phyloP scores from a whole-genome alignment of 2,797 vertebrate species.

The Astyanax mexicanus region DNA sequence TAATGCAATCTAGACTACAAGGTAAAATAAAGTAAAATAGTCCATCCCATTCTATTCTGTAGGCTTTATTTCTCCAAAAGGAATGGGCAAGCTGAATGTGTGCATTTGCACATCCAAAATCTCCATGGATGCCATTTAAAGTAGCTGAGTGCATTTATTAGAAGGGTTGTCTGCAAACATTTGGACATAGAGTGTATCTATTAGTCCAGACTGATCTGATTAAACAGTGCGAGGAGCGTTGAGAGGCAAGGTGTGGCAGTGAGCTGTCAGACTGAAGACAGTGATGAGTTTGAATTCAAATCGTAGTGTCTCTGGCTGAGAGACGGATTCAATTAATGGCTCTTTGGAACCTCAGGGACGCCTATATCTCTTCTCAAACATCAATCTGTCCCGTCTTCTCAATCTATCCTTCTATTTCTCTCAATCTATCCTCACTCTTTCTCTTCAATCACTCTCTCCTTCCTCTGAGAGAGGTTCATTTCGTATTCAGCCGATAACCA shows the following conservation, averaged over 20 bases:
- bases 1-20: too few species aligned
- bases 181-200: too few species aligned
- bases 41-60: too few species aligned
- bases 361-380: conserved; percentile 57
- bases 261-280: conserved; percentile 12
- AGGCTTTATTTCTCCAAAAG: too few species aligned
- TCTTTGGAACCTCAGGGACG: conserved; percentile 77
- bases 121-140: too few species aligned
- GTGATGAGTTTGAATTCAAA: conserved; percentile 6
- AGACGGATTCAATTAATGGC: conserved; percentile 82
- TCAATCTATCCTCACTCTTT: conserved; percentile 16
- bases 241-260: background rate
- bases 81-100: too few species aligned
- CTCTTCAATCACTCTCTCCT: background rate
- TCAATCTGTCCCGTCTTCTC: conserved; percentile 42
- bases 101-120: too few species aligned
- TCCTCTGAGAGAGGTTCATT: background rate
- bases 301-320: conserved; percentile 62
- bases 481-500: background rate
- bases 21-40: too few species aligned
- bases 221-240: background rate
- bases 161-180: too few species aligned
- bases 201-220: background rate
- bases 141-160: too few species aligned
- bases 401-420: conserved; percentile 2